Percentiles rank a stretch among this genome's conserved stretches.
Evolutionary conservation across 2,797 vertebrate genomes (phyloP).

Genomic region (Sebastes trivittatus): DNA sequence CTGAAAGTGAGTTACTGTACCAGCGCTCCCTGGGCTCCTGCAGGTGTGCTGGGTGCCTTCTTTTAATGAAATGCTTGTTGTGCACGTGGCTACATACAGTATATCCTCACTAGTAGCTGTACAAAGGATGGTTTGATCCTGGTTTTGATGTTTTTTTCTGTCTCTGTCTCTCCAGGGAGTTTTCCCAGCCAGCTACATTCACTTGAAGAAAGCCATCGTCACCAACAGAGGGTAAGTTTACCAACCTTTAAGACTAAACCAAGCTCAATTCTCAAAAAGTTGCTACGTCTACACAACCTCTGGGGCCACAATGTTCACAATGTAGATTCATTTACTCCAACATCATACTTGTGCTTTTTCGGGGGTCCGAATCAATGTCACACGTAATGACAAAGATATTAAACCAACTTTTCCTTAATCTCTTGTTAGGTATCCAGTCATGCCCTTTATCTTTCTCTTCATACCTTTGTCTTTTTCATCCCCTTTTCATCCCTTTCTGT

Average conservation of each 20-base stretch:
- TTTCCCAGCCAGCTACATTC: slow-evolving; percentile 81
- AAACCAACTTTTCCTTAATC: background rate
- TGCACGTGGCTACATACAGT: background rate
- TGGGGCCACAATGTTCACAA: background rate
- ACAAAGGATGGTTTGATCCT: background rate
- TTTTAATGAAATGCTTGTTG: background rate
- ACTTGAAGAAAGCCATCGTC: slow-evolving; percentile 83
- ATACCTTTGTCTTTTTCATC: no score
- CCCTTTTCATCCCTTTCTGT: background rate
- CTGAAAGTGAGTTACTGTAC: background rate
- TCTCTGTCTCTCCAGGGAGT: slow-evolving; percentile 74
- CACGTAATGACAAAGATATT: background rate
- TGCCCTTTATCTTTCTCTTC: background rate
- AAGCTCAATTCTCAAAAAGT: background rate
- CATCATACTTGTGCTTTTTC: background rate
- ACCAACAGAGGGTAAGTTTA: slow-evolving; percentile 80
- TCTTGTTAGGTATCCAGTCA: background rate
- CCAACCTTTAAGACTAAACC: background rate
- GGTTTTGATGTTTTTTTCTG: background rate
- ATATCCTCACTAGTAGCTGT: background rate
- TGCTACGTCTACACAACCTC: background rate
- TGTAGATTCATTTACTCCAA: background rate
- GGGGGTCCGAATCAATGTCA: fast-evolving
- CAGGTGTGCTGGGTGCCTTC: background rate
- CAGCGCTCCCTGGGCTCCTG: background rate